Conservation (phyloP, 2,888 invertebrate species). For the Vanessa cardui region DNA sequence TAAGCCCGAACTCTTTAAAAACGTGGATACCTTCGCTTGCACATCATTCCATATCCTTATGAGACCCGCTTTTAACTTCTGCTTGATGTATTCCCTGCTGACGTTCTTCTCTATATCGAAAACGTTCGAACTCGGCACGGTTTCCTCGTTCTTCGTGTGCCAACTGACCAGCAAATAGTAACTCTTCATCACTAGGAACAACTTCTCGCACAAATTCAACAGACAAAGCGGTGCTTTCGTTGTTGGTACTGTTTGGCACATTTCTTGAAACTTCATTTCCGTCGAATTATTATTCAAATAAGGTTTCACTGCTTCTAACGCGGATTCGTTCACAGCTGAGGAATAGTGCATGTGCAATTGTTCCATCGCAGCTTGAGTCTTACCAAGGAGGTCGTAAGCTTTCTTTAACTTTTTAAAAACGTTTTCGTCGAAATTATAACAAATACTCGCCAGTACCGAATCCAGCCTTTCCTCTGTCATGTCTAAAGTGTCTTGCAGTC, state of each 20-base stretch:
- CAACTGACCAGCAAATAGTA: slow-evolving; percentile 90
- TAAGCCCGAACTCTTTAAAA: slow-evolving; percentile 90
- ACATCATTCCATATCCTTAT: slow-evolving; percentile 96
- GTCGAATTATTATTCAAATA: slow-evolving; percentile 62
- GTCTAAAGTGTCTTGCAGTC: slow-evolving; percentile 94
- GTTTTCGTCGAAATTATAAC: slow-evolving; percentile 88
- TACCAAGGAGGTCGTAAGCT: slow-evolving; percentile 94
- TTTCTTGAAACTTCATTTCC: slow-evolving; percentile 87
- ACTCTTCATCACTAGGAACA: slow-evolving; percentile 91
- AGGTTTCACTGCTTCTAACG: slow-evolving; percentile 84
- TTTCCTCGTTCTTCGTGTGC: slow-evolving; percentile 84
- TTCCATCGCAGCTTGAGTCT: slow-evolving; percentile 96
- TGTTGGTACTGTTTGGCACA: slow-evolving; percentile 85
- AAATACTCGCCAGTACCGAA: slow-evolving; percentile 90
- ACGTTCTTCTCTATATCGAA: slow-evolving; percentile 85
- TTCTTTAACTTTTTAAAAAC: slow-evolving; percentile 92
- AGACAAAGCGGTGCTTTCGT: slow-evolving; percentile 85
- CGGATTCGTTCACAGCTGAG: slow-evolving; percentile 93
- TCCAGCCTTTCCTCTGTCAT: slow-evolving; percentile 96
- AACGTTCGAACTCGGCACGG: slow-evolving; percentile 54
- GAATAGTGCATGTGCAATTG: slow-evolving; percentile 97
- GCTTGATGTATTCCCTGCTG: slow-evolving; percentile 90
- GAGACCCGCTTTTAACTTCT: slow-evolving; percentile 94
- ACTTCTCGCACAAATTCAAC: slow-evolving; percentile 91
- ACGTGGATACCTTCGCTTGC: slow-evolving; percentile 93